Conservation (phyloP, 1,140 invertebrate species). For the Ceratosolen fusciceps region DNA sequence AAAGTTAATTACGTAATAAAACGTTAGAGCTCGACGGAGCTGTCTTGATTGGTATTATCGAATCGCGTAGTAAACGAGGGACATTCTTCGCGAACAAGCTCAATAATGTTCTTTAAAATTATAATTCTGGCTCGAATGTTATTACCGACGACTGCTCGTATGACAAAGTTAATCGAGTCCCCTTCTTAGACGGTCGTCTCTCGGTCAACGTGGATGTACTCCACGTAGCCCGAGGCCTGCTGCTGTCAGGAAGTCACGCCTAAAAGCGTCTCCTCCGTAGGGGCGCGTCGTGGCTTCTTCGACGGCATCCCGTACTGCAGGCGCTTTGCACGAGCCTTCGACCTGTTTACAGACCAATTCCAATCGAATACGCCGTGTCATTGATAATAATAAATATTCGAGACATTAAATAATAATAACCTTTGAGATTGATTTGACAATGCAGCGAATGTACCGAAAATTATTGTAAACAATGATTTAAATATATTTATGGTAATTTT, state of each 20-base stretch:
- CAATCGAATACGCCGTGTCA: not conserved
- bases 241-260: conserved; percentile 80
- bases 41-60: not conserved
- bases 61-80: no score
- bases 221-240: conserved; percentile 86
- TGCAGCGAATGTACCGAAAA: no score
- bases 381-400: no score
- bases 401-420: no score
- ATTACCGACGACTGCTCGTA: no score
- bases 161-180: no score
- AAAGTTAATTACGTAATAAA: not conserved
- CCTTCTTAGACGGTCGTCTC: conserved; percentile 89
- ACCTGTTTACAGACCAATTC: conserved; percentile 53
- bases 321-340: conserved; percentile 64
- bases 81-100: no score
- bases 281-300: conserved; percentile 63
- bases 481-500: no score
- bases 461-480: no score
- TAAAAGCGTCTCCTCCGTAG: conserved; percentile 71
- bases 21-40: not conserved
- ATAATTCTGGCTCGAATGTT: no score
- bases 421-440: no score
- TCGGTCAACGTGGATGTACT: conserved; percentile 90
- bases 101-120: no score
- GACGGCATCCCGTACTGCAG: conserved; percentile 64